phyloP scores from a whole-genome alignment of 2,888 invertebrate species.

The Rugalucina vietnamica region DNA sequence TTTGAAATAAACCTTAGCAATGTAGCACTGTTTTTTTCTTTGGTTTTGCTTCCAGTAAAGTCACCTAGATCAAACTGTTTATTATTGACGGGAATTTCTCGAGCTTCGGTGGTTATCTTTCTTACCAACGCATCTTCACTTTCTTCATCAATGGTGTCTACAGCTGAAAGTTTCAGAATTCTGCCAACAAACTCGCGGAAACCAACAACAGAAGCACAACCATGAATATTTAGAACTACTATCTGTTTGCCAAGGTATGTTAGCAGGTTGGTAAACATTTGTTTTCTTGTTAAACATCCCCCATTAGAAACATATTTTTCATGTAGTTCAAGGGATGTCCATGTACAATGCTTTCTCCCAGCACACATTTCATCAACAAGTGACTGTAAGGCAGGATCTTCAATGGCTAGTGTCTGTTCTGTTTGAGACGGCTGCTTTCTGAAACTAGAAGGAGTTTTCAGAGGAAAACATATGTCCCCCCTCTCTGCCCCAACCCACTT shows the following conservation, averaged over 20 bases:
- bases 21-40: not conserved
- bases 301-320: conserved; percentile 7
- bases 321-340: conserved; percentile 13
- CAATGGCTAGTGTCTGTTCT: too few species aligned
- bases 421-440: too few species aligned
- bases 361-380: not conserved
- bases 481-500: too few species aligned
- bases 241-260: not conserved
- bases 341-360: not conserved
- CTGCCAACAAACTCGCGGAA: conserved; percentile 28
- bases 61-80: not conserved
- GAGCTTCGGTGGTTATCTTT: conserved; percentile 7
- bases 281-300: conserved; percentile 12
- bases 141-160: conserved; percentile 5
- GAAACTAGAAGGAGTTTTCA: too few species aligned
- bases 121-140: not conserved
- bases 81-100: not conserved
- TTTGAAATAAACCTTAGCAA: conserved; percentile 11
- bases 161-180: conserved; percentile 12
- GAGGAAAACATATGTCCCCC: too few species aligned
- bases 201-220: conserved; percentile 28
- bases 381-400: not conserved
- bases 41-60: not conserved
- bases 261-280: conserved; percentile 4
- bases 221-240: conserved; percentile 5